Evolutionary conservation across 2,888 invertebrate species (phyloP), one percentile per base, ranked within the genome.

Genomic region (Keiferia lycopersicella): DNA sequence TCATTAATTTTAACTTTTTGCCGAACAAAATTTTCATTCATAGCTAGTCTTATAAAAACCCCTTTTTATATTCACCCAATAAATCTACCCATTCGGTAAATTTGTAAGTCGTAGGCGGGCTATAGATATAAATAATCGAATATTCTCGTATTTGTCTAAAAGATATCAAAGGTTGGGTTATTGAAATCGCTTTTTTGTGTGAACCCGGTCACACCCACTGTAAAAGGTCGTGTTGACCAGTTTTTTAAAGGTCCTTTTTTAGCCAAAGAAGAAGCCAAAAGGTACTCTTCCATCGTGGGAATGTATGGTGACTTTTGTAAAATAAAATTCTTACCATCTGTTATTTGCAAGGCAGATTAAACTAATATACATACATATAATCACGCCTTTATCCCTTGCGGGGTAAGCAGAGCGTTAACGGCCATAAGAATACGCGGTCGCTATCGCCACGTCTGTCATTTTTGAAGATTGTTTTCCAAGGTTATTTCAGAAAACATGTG

Each of bases 31-130:
- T 75, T 76, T 78, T 76, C 75, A 76, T 56, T 59, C 68, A 65
- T 45, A 65, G 66, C 63, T 61, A 65, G 75, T 74, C 74, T 78
- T 71, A 69, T 75, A 75, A 67, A 73, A 71, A 72, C 67, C 41
- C 63, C 71, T 76, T 73, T 73, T 70, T 69, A n/a, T 70, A 81
- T 83, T 79, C 68, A 67, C 69, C 68, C 82, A 78, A 91, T 90
- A 89, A 89, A 90, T 89, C 56, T 88, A 4, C 50, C 81, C 76
- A 83, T 89, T 87, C 81, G 86, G 72, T 73, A 66, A 87, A 91
- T 91, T 88, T 90, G 91, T 88, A 81, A 73, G 72, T 74, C 68
- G 88, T 88, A 87, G 91, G 91, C 91, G 91, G 91, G 89, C 86
- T 81, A 69, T 22, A 73, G 67, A 67, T 73, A 76, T 77, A 72